These are phyloP conservation scores for Macrobrachium nipponense DNA, from an alignment of 1,140 invertebrate species.

Conservation along the genomic window DNA sequence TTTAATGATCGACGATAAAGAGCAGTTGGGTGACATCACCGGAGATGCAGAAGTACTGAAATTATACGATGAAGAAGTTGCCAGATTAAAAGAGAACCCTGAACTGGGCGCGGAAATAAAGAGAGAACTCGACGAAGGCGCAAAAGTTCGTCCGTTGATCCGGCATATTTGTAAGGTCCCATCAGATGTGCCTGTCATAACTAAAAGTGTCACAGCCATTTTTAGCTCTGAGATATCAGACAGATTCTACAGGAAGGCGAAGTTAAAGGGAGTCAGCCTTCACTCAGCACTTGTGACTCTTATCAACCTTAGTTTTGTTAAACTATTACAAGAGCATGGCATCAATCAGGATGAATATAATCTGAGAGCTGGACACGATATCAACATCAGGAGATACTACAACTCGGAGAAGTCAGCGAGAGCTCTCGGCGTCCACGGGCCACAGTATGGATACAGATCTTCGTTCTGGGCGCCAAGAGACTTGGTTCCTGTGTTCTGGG, in stretches of 20 bases:
- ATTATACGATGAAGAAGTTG: slow-evolving; percentile 18
- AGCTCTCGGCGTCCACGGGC: slow-evolving; percentile 17
- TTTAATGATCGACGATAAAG: slow-evolving; percentile 3
- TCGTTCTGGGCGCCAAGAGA: slow-evolving; percentile 13
- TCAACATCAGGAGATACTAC: slow-evolving; percentile 36
- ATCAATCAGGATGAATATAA: not conserved
- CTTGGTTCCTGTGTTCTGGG: slow-evolving; percentile 18
- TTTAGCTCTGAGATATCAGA: slow-evolving; percentile 7
- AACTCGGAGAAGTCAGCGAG: slow-evolving; percentile 14
- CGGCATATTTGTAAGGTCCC: slow-evolving; percentile 5
- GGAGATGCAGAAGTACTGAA: not conserved
- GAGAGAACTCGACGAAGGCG: not conserved
- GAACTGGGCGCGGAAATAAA: not conserved
- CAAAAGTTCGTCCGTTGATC: slow-evolving; percentile 21
- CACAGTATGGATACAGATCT: slow-evolving; percentile 20
- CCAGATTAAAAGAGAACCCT: slow-evolving; percentile 20
- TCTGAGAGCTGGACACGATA: slow-evolving; percentile 23
- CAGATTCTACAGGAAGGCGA: slow-evolving; percentile 7
- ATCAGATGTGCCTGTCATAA: not conserved
- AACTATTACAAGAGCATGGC: not conserved
- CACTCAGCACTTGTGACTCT: slow-evolving; percentile 17
- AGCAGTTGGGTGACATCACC: slow-evolving; percentile 26
- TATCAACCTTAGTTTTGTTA: slow-evolving; percentile 25
- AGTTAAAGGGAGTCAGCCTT: slow-evolving; percentile 15
- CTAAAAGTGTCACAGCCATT: slow-evolving; percentile 3